Base-by-base conservation (phyloP, 2,888 invertebrate species). In the Tetrapedia diversipes region DNA sequence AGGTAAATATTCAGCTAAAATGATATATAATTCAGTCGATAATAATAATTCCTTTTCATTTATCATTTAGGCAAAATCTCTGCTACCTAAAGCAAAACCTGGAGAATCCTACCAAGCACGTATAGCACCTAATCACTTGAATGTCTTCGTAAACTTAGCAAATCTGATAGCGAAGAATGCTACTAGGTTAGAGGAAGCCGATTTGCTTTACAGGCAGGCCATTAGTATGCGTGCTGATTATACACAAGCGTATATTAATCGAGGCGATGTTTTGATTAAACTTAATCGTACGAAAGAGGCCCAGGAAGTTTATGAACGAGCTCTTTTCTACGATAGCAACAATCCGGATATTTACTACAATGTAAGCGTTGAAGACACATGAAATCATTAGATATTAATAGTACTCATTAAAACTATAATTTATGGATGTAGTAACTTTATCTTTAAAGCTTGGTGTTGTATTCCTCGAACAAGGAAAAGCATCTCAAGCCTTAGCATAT, bases 141-240 rank as follows among this genome's bases (percentile, higher is more conserved):
- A 98, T 92, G 98, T 98, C 2, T 99, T 98, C 92, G 94, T 99
- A 63, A 98, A 98, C 92, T 93, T 99, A 80, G 98, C 98, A 2
- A 98, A 98, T 92, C 93, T 99, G 84, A 98, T 98, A 89, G 97
- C 98, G 4, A 96, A 97, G 90, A 98, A 99, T 92, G 95, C 96
- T 34, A 97, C 97, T 3, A 94, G 98, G 67, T 92, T 99, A 66
- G 97, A 97, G 92, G 98, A 99, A 92, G 99, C 99, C 0, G 98
- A 99, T 92, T 94, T 97, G 94, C 92, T 98, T 57, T 98, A 98
- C 89, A 94, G 98, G 75, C 98, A 98, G 92, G 99, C 98, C 14
- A 98, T 99, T 83, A 98, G 98, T 90, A 99, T 99, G 99, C 94
- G 99, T 82, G 96, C 98, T 0, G 98, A 99, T 93, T 98, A 98